A percentile compares a stretch with the other conserved stretches of the same genome.
Conservation (phyloP, 30 jellyfish, hydroid and myxozoan genomes). For the Aurelia sp. region DNA sequence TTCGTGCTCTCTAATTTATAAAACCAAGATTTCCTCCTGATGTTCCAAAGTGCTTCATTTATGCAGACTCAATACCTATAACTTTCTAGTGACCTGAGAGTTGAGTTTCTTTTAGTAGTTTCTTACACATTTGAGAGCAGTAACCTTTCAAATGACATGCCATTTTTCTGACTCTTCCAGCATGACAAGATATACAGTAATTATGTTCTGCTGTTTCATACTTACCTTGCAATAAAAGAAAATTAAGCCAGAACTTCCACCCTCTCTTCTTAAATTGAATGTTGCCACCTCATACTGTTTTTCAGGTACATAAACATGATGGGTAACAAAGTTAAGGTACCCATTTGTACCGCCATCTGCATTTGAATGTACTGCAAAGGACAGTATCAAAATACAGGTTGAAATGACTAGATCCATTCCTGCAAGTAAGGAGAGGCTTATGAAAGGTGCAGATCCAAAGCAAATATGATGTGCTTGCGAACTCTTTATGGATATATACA, state of each 20-base stretch:
- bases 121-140: too few species aligned
- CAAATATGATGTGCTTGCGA: too few species aligned
- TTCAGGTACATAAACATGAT: slow-evolving; percentile 42
- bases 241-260: slow-evolving; percentile 46
- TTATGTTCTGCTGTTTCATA: neutral
- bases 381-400: neutral
- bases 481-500: too few species aligned
- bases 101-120: too few species aligned
- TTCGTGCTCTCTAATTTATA: too few species aligned
- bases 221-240: slow-evolving; percentile 62
- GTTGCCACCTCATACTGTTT: slow-evolving; percentile 45
- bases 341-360: slow-evolving; percentile 70
- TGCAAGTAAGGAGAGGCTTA: too few species aligned
- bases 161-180: neutral
- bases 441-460: too few species aligned
- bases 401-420: too few species aligned
- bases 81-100: too few species aligned
- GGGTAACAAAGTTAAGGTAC: slow-evolving; percentile 31
- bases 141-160: neutral
- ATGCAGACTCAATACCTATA: too few species aligned
- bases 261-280: slow-evolving; percentile 36
- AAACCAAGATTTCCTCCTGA: too few species aligned
- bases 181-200: neutral
- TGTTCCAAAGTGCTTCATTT: too few species aligned
- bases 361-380: neutral